phyloP scores from a whole-genome alignment of 2,888 invertebrate genomes.

The Neoascia interrupta region DNA sequence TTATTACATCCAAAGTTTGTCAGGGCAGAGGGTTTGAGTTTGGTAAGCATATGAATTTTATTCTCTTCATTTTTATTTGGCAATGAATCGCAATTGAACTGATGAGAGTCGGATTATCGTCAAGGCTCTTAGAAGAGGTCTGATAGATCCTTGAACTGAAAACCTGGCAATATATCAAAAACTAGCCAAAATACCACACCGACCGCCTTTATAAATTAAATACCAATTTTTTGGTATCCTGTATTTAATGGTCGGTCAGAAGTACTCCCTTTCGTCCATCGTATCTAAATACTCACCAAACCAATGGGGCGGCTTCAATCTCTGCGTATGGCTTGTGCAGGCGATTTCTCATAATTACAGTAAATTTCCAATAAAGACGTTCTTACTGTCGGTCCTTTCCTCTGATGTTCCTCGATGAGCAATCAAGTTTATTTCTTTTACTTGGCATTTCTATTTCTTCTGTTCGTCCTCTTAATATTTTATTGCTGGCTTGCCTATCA shows the following conservation, averaged over 20 bases:
- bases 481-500: conserved; percentile 31
- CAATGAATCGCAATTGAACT: conserved; percentile 57
- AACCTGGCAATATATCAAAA: conserved; percentile 29
- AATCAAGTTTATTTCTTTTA: conserved; percentile 42
- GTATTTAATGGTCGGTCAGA: conserved; percentile 35
- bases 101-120: conserved; percentile 16
- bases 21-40: neutral
- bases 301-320: too few species aligned
- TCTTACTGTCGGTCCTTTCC: neutral
- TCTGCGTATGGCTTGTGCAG: conserved; percentile 3
- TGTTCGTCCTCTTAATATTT: neutral
- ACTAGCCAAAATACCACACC: neutral
- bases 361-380: conserved; percentile 36
- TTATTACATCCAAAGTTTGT: neutral
- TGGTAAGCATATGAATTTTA: conserved; percentile 52
- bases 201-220: conserved; percentile 24
- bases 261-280: conserved; percentile 1
- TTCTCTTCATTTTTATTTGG: conserved; percentile 40
- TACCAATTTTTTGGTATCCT: conserved; percentile 16
- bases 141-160: too few species aligned
- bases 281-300: too few species aligned
- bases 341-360: conserved; percentile 52
- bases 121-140: too few species aligned
- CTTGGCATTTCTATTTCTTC: conserved; percentile 22
- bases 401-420: neutral